phyloP scores from a whole-genome alignment of 2,888 invertebrate genomes.

The Acanthopleura granulata region DNA sequence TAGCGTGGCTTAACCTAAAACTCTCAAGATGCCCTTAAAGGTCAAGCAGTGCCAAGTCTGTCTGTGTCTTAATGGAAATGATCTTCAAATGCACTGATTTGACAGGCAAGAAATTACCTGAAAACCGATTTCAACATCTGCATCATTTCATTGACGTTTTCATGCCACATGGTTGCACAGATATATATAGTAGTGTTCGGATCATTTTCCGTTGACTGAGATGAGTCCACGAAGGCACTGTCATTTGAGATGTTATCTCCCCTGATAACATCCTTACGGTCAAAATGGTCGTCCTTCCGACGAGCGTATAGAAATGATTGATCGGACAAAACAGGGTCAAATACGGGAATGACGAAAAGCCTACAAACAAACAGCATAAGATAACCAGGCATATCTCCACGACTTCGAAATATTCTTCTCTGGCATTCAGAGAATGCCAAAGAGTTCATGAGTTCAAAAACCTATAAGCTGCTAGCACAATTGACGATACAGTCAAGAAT shows the following conservation, averaged over 20 bases:
- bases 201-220: not conserved
- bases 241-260: not conserved
- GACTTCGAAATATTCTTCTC: too few species aligned
- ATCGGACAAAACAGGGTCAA: not conserved
- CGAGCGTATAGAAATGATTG: not conserved
- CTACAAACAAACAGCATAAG: not conserved
- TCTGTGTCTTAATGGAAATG: too few species aligned
- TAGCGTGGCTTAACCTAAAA: too few species aligned
- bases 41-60: too few species aligned
- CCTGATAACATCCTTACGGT: not conserved
- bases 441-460: too few species aligned
- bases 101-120: slow-evolving; percentile 23
- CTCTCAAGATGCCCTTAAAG: too few species aligned
- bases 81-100: too few species aligned
- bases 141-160: slow-evolving; percentile 94
- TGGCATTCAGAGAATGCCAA: too few species aligned
- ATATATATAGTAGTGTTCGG: slow-evolving; percentile 79
- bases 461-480: too few species aligned
- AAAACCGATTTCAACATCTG: slow-evolving; percentile 87
- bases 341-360: slow-evolving; percentile 1
- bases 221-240: not conserved
- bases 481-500: too few species aligned
- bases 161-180: slow-evolving; percentile 99
- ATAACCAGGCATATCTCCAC: too few species aligned
- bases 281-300: slow-evolving; percentile 14